Evolutionary conservation across 2,888 invertebrate genomes (phyloP), one percentile per base, ranked within the genome.

Genomic region (Drosophila mercatorum): DNA sequence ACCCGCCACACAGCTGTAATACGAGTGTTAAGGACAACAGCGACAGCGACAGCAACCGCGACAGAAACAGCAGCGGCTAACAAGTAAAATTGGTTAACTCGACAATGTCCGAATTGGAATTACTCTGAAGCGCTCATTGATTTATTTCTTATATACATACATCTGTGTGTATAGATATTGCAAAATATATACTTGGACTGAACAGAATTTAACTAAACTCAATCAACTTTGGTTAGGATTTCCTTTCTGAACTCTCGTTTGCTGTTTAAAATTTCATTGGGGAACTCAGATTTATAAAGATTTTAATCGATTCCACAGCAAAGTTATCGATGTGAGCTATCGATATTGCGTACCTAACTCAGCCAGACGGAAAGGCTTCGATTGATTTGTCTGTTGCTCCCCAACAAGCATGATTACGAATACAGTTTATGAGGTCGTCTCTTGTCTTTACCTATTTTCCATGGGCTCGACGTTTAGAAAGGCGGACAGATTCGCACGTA

Each of bases 1-100:
- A 38, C 31, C 63, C 46, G 36, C 60, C 49, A 22, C 72, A 47
- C 57, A 65, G 69, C 51, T 47, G 65, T 49, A 53, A 44, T 49
- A 47, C 44, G 41, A 44, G 38, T 58, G 55, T 57, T 47, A 47
- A 43, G 51, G 43, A 36, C 51, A 52, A 52, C 52, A 26, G 47
- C 22, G 22, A 22, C 47, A 4, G 43, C 17, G 44, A 36, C 57
- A 43, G 55, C 17, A 17, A 17, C 17, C 17, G 17, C 43, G 3
- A 8, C 17, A 44, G 7, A n/a, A 14, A 11, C 40, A 51, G 46
- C 66, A 34, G 22, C 49, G 62, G 63, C 51, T 51, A 73, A 72
- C 68, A 81, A 41, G 55, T 40, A 53, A 36, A 31, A 36, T 17
- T 22, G 51, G 17, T 22, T 36, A 7, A 36, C 17, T 4, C 11